Base-by-base conservation (phyloP, 1,140 invertebrate species). In the Aethina tumida region DNA sequence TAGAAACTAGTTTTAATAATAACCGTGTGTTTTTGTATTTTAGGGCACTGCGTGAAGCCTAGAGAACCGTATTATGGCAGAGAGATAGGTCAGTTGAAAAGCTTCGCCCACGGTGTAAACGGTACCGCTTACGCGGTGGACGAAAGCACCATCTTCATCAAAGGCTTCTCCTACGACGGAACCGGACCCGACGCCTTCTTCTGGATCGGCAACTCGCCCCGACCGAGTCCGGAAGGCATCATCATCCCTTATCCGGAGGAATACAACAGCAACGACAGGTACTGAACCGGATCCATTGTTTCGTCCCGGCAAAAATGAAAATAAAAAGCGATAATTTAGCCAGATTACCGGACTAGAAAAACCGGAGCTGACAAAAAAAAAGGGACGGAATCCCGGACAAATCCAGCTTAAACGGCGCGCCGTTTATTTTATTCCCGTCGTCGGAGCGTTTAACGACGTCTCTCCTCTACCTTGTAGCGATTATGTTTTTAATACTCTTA, bases 161-260 rank as follows among this genome's bases (percentile, higher is more conserved):
- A 84, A 54, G 79, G 77, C 21, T 92, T 94, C 59, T 76, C 70
- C 3, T 93, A 92, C 54, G 87, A 91, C 53, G 88, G 88, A 19
- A 82, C 75, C 5, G 84, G 77, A 10, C 84, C 84, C 31, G 83
- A 84, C 59, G 82, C 84, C 3, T 89, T 76, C 63, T 92, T 93
- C 66, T 91, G 85, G 87, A 80, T 84, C 13, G 87, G 87, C 2
- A 84, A 83, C 52, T 76, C 76, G 2, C 63, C 73, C 0, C 66
- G 75, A 30, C 86, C 86, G 1, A 78, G 74, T 41, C 84, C 84
- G 3, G 77, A 81, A 8, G 88, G 87, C 31, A 79, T 75, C 28
- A 75, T 86, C 10, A 79, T 93, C 53, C 84, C 86, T 0, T 90
- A 88, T 60, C 86, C 86, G 18, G 83, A 88, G 51, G 78, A 84